A percentile compares a stretch with the other conserved stretches of the same genome.
Conservation (phyloP, 2,113 vertebrate genomes). For the Saimiri boliviensis region DNA sequence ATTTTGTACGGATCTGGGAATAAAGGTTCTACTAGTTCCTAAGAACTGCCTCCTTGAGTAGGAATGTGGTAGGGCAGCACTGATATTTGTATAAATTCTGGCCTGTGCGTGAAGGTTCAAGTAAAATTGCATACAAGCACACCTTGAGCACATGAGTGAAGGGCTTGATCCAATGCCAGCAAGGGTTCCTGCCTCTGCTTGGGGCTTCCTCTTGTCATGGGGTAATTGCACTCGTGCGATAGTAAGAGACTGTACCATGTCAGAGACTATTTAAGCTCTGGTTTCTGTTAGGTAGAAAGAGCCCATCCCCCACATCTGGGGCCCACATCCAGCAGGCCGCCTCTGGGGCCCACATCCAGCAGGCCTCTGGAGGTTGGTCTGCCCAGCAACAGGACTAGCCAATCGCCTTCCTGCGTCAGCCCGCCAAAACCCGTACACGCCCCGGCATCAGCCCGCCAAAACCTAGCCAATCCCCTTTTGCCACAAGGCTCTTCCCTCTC, state of each 20-base stretch:
- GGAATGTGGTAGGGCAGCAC: not conserved
- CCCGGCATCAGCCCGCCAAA: too few relatives aligned
- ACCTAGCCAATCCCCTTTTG: too few relatives aligned
- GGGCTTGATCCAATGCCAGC: not conserved
- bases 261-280: not conserved
- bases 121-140: not conserved
- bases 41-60: not conserved
- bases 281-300: too few relatives aligned
- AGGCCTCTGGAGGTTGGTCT: too few relatives aligned
- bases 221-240: not conserved
- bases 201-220: not conserved
- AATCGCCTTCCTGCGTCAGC: too few relatives aligned
- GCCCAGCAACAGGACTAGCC: too few relatives aligned
- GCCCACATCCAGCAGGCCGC: too few relatives aligned
- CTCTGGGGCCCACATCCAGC: too few relatives aligned
- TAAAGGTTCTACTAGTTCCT: not conserved
- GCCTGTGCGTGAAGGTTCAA: not conserved
- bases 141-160: not conserved
- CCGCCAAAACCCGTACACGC: too few relatives aligned
- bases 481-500: too few relatives aligned
- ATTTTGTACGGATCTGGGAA: not conserved
- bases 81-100: not conserved
- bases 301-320: too few relatives aligned
- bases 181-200: not conserved
- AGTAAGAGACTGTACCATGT: not conserved